These are phyloP conservation scores for Limulus polyphemus DNA, from an alignment of 2,888 invertebrate genomes.

Conservation along the genomic window DNA sequence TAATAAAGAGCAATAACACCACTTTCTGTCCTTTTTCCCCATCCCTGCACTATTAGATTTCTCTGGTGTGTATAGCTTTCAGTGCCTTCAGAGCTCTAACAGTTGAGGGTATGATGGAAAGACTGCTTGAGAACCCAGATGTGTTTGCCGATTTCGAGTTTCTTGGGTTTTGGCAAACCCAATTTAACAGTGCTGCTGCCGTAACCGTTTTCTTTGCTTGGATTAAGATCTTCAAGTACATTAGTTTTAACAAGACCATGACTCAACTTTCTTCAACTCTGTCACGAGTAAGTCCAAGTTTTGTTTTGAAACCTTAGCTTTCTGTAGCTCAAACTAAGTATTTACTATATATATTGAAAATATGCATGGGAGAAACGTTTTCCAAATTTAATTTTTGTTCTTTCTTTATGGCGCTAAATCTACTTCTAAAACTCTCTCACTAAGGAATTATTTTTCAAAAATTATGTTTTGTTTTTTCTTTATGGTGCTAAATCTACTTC, in stretches of 20 bases:
- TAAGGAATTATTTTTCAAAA: too few relatives aligned
- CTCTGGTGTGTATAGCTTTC: constrained; percentile 41
- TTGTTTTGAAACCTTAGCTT: too few relatives aligned
- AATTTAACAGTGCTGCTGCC: constrained; percentile 49
- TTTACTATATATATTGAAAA: too few relatives aligned
- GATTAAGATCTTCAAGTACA: constrained; percentile 63
- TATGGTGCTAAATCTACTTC: too few relatives aligned
- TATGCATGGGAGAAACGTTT: too few relatives aligned
- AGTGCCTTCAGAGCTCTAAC: constrained; percentile 40
- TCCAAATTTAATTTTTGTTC: too few relatives aligned
- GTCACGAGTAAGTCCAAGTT: constrained; percentile 39
- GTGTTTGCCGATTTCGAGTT: constrained; percentile 45
- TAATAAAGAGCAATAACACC: too few relatives aligned
- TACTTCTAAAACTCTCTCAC: too few relatives aligned
- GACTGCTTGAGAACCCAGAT: constrained; percentile 36
- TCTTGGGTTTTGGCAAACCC: constrained; percentile 46
- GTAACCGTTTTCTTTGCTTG: constrained; percentile 53
- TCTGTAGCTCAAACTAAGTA: too few relatives aligned
- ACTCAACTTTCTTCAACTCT: constrained; percentile 57
- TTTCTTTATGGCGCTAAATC: too few relatives aligned
- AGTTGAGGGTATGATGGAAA: constrained; percentile 37
- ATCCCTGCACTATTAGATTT: constrained; percentile 33
- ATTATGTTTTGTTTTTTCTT: too few relatives aligned
- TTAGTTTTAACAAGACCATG: constrained; percentile 62
- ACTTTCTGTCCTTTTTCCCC: too few relatives aligned